A percentile compares a stretch with the other conserved stretches of the same genome.
Conservation (phyloP, 1,140 invertebrate genomes). For the Pseudomyrmex sp. region DNA sequence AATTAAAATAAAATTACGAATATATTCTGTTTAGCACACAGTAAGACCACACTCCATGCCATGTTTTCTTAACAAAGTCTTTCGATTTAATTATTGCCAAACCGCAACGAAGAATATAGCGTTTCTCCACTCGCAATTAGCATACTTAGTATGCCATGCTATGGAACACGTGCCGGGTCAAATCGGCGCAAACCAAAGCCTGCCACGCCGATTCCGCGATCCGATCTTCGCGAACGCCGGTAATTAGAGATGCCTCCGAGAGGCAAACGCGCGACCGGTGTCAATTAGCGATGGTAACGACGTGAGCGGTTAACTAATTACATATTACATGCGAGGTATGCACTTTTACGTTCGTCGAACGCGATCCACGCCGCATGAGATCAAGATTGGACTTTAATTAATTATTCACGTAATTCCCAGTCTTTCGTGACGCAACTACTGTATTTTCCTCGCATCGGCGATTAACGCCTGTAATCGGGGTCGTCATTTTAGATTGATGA, state of each 20-base stretch:
- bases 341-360: slow-evolving; percentile 25
- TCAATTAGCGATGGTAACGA: slow-evolving; percentile 51
- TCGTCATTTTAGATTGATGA: background rate
- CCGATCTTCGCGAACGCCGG: slow-evolving; percentile 26
- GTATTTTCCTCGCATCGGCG: background rate
- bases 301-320: slow-evolving; percentile 54
- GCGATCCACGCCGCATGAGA: background rate
- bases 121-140: slow-evolving; percentile 37
- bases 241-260: slow-evolving; percentile 48
- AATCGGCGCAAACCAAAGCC: slow-evolving; percentile 3
- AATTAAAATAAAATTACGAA: too few species aligned
- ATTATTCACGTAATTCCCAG: slow-evolving; percentile 23
- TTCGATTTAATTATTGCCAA: slow-evolving; percentile 42
- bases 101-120: slow-evolving; percentile 25
- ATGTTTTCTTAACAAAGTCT: slow-evolving; percentile 29
- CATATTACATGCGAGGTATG: slow-evolving; percentile 12
- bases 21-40: background rate
- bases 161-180: slow-evolving; percentile 17
- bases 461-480: slow-evolving; percentile 14
- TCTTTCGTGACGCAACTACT: slow-evolving; percentile 33
- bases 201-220: slow-evolving; percentile 16
- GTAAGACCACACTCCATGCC: background rate
- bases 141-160: slow-evolving; percentile 34
- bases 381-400: slow-evolving; percentile 41
- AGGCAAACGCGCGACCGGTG: slow-evolving; percentile 42